phyloP scores from a whole-genome alignment of 64 coral and sea anemone genomes.

The Pocillopora verrucosa region DNA sequence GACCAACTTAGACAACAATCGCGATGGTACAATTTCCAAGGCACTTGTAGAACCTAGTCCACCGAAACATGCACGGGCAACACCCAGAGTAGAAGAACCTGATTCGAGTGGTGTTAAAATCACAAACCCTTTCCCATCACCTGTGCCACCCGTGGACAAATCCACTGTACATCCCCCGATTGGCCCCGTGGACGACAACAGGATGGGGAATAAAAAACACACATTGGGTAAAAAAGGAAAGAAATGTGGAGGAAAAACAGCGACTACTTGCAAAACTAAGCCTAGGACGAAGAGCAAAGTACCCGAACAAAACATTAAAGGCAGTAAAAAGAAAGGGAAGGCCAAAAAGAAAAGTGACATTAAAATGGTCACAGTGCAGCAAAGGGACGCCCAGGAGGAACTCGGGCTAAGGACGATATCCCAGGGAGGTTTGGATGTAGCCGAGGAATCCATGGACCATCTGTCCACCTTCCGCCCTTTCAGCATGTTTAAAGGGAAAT shows the following conservation, averaged over 20 bases:
- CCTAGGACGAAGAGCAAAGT: constrained; percentile 36
- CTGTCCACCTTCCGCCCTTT: constrained; percentile 43
- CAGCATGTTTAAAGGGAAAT: constrained; percentile 37
- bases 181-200: background rate
- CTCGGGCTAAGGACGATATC: constrained; percentile 13
- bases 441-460: constrained; percentile 49
- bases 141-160: constrained; percentile 37
- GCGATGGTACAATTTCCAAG: background rate
- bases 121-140: constrained; percentile 56
- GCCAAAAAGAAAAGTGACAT: constrained; percentile 49
- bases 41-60: background rate
- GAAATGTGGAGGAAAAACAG: constrained; percentile 31
- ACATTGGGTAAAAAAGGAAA: constrained; percentile 44
- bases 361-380: constrained; percentile 77
- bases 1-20: background rate
- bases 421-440: constrained; percentile 39
- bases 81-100: background rate
- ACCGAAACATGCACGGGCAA: constrained; percentile 26
- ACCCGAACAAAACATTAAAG: constrained; percentile 18
- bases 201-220: constrained; percentile 14
- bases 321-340: constrained; percentile 60
- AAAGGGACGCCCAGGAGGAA: constrained; percentile 37
- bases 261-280: constrained; percentile 46
- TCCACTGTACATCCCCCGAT: constrained; percentile 54
- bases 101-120: constrained; percentile 18